These are phyloP conservation scores for Lagria hirta DNA, from an alignment of 2,888 invertebrate genomes.

Conservation along the genomic window DNA sequence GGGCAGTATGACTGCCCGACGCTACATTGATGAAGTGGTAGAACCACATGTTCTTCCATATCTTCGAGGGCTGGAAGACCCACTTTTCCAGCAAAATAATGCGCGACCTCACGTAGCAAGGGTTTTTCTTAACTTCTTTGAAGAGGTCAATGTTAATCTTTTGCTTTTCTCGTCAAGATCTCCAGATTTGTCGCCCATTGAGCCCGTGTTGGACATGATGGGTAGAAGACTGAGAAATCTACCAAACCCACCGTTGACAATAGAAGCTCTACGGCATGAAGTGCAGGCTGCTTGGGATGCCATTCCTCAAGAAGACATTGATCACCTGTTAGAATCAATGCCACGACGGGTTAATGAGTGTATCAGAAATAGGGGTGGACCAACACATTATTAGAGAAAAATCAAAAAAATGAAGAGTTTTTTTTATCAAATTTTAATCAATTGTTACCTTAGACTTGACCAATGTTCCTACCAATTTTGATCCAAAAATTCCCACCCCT, in stretches of 20 bases:
- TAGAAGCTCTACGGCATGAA: neutral
- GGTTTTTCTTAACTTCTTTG: neutral
- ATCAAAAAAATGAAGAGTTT: too few species aligned
- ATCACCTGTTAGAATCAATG: neutral
- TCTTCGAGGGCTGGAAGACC: neutral
- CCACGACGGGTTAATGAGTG: conserved; percentile 2
- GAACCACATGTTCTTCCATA: conserved; percentile 13
- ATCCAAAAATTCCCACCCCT: too few species aligned
- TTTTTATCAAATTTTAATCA: too few species aligned
- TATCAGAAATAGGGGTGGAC: too few species aligned
- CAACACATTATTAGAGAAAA: too few species aligned
- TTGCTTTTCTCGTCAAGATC: too few species aligned
- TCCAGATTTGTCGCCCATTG: too few species aligned
- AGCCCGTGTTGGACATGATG: too few species aligned
- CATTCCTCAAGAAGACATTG: conserved; percentile 1
- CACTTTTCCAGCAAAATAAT: conserved; percentile 18
- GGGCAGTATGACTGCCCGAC: conserved; percentile 15
- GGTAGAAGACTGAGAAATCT: too few species aligned
- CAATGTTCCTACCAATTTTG: too few species aligned
- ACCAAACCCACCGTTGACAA: conserved; percentile 1
- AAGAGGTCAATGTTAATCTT: neutral
- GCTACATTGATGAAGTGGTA: conserved; percentile 11
- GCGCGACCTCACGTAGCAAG: conserved; percentile 8
- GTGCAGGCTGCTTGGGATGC: conserved; percentile 4
- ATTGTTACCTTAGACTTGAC: too few species aligned